These are phyloP conservation scores for Thryonomys swinderianus DNA, from an alignment of 2,113 vertebrate genomes.

Conservation along the genomic window DNA sequence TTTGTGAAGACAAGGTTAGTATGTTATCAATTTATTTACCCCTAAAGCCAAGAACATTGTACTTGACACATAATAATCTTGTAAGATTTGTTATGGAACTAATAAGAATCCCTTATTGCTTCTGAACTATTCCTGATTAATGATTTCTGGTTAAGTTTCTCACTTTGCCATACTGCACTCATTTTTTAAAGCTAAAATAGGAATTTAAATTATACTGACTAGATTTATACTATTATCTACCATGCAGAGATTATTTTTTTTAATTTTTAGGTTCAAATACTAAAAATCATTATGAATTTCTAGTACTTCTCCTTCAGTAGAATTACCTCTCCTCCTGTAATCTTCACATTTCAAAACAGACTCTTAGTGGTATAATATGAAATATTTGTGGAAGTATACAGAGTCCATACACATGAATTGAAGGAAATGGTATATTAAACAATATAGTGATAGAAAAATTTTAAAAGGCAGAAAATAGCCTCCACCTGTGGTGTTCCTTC, in stretches of 20 bases:
- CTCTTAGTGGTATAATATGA: background rate
- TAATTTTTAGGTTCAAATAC: background rate
- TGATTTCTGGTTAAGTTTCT: background rate
- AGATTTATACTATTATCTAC: slow-evolving; percentile 1
- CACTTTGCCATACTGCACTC: background rate
- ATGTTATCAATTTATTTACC: background rate
- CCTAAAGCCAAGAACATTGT: background rate
- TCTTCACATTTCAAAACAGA: background rate
- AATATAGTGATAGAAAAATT: background rate
- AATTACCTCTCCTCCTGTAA: background rate
- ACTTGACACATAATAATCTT: background rate
- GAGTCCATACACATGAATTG: background rate
- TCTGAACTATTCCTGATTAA: background rate
- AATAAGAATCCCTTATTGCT: background rate
- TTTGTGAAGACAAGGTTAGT: background rate
- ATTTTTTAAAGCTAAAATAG: background rate
- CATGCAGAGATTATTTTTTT: background rate
- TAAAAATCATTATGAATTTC: background rate
- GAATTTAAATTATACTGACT: slow-evolving; percentile 9
- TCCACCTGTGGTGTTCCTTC: background rate
- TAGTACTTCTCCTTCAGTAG: background rate
- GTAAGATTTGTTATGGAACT: background rate
- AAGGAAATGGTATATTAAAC: background rate
- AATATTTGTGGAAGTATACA: background rate
- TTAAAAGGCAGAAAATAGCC: background rate